Percentiles rank a stretch among this genome's conserved stretches.
Conservation (phyloP, 2,797 vertebrate species). For the Ambastaia sidthimunki region DNA sequence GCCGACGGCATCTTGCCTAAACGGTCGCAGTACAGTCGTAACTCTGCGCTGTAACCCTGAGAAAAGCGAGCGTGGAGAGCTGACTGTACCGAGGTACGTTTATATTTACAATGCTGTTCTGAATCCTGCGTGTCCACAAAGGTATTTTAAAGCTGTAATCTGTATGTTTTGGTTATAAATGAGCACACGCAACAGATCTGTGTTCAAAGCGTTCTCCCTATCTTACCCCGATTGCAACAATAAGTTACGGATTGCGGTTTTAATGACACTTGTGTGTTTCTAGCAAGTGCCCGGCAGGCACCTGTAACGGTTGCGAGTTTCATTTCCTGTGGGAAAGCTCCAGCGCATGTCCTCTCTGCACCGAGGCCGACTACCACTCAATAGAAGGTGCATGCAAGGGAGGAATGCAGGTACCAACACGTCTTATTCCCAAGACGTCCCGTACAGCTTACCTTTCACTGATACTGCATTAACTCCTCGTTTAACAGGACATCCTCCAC, state of each 20-base stretch:
- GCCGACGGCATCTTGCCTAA: slow-evolving; percentile 87
- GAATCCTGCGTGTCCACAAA: not conserved
- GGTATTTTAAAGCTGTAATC: not conserved
- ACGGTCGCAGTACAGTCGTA: slow-evolving; percentile 88
- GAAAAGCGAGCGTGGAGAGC: slow-evolving; percentile 81
- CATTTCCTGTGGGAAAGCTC: slow-evolving; percentile 94
- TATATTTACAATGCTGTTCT: not conserved
- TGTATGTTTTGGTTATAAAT: too few relatives aligned
- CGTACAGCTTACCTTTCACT: not conserved
- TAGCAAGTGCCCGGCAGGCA: slow-evolving; percentile 92
- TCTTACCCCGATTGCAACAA: too few relatives aligned
- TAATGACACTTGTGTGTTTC: slow-evolving; percentile 25
- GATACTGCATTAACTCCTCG: too few relatives aligned
- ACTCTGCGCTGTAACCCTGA: slow-evolving; percentile 88
- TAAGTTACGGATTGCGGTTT: too few relatives aligned
- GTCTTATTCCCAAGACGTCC: not conserved
- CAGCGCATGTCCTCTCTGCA: slow-evolving; percentile 93
- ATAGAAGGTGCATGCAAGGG: slow-evolving; percentile 94
- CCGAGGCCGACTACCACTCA: slow-evolving; percentile 87
- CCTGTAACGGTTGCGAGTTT: slow-evolving; percentile 94
- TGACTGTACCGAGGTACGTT: slow-evolving; percentile 90
- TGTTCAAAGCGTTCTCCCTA: too few relatives aligned
- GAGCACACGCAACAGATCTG: too few relatives aligned
- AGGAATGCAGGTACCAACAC: slow-evolving; percentile 84
- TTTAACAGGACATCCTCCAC: slow-evolving; percentile 87